A percentile compares a stretch with the other conserved stretches of the same genome.
Evolutionary conservation across 2,113 vertebrate species (phyloP).

Genomic region (Lepus europaeus): DNA sequence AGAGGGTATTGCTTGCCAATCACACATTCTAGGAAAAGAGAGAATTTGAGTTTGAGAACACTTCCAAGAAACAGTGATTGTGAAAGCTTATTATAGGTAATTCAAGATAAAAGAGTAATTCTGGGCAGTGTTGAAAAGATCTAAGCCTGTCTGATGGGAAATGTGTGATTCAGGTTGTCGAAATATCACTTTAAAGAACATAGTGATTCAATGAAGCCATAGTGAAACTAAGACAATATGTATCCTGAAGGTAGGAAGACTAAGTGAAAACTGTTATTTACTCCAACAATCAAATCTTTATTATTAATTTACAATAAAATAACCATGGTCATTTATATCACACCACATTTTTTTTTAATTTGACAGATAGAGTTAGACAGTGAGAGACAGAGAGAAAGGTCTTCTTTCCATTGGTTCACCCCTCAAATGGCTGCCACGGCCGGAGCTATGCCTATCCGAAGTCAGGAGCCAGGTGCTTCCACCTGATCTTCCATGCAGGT

Average conservation of each 20-base stretch:
- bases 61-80: not conserved
- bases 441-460: too few relatives aligned
- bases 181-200: not conserved
- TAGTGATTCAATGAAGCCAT: not conserved
- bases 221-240: not conserved
- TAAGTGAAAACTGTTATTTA: not conserved
- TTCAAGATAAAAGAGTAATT: not conserved
- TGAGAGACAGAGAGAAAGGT: too few relatives aligned
- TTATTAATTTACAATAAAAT: not conserved
- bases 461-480: too few relatives aligned
- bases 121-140: not conserved
- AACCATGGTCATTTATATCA: not conserved
- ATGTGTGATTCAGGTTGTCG: not conserved
- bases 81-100: not conserved
- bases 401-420: too few relatives aligned
- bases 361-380: too few relatives aligned
- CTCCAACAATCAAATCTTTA: not conserved
- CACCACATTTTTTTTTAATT: not conserved
- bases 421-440: too few relatives aligned
- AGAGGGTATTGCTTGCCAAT: not conserved
- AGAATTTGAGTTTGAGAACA: not conserved
- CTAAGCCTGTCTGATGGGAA: not conserved
- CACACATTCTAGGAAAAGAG: not conserved
- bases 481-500: too few relatives aligned
- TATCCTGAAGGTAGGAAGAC: not conserved